A percentile compares a stretch with the other conserved stretches of the same genome.
Evolutionary conservation across 2,113 vertebrate genomes (phyloP).

Genomic region (Podocnemis expansa): DNA sequence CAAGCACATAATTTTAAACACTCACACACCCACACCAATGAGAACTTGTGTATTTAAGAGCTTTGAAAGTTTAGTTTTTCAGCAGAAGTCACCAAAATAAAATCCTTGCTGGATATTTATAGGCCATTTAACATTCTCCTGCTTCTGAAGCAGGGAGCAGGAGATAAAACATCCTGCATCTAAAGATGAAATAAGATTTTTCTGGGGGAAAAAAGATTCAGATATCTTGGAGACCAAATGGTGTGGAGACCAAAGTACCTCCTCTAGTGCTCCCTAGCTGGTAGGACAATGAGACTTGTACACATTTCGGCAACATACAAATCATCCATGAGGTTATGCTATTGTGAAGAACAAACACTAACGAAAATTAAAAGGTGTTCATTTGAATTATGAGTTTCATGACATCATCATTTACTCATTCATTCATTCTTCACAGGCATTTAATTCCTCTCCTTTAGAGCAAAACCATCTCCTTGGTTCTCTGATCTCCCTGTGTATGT

Average conservation of each 20-base stretch:
- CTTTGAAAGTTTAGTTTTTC: constrained; percentile 35
- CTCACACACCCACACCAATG: constrained; percentile 48
- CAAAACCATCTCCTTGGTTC: constrained; percentile 9
- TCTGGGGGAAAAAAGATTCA: not conserved
- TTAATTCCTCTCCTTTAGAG: not conserved
- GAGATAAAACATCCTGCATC: constrained; percentile 44
- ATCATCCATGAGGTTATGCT: not conserved
- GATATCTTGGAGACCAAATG: not conserved
- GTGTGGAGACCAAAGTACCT: not conserved
- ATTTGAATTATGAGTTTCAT: not conserved
- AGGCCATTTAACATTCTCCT: not conserved
- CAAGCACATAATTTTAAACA: constrained; percentile 64
- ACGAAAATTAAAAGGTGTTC: not conserved
- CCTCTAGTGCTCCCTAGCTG: not conserved
- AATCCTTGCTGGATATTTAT: constrained; percentile 54
- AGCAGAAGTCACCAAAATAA: constrained; percentile 14
- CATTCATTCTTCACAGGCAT: constrained; percentile 6
- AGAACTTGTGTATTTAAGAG: constrained; percentile 29
- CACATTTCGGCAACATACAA: not conserved
- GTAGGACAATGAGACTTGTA: not conserved
- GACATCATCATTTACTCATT: not conserved
- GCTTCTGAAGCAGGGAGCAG: constrained; percentile 35
- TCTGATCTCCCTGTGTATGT: constrained; percentile 1
- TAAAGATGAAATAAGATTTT: constrained; percentile 18
- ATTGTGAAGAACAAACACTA: not conserved